A percentile compares a stretch with the other conserved stretches of the same genome.
phyloP scores from a whole-genome alignment of 2,888 invertebrate species.

The Zele albiditarsus region DNA sequence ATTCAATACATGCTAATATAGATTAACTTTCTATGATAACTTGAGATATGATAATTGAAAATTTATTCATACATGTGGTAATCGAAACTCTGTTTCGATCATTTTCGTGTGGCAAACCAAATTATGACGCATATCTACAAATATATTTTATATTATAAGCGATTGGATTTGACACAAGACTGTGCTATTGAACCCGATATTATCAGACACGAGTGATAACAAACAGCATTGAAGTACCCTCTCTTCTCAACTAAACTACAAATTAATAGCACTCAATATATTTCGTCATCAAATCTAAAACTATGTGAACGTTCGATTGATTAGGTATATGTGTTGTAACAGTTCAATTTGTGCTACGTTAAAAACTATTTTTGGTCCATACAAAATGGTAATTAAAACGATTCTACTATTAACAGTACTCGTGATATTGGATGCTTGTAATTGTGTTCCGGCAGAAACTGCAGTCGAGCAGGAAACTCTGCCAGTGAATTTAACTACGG shows the following conservation, averaged over 20 bases:
- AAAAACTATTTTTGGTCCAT: neutral
- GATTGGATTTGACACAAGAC: neutral
- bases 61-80: neutral
- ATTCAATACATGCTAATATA: neutral
- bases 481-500: neutral
- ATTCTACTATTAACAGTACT: neutral
- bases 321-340: neutral
- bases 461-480: neutral
- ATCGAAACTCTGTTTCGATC: neutral
- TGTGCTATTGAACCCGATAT: slow-evolving; percentile 7
- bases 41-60: neutral
- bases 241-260: neutral
- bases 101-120: neutral
- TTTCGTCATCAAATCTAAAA: neutral
- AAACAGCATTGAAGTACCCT: neutral
- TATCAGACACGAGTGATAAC: neutral
- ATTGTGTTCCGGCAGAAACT: neutral
- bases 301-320: neutral
- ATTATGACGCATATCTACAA: neutral
- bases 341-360: neutral
- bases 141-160: neutral
- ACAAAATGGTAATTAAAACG: neutral
- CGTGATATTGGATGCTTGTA: neutral
- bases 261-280: neutral
- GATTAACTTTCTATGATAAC: neutral